Conservation (phyloP, 2,888 invertebrate species). For the Melikaiella ostensackeni region DNA sequence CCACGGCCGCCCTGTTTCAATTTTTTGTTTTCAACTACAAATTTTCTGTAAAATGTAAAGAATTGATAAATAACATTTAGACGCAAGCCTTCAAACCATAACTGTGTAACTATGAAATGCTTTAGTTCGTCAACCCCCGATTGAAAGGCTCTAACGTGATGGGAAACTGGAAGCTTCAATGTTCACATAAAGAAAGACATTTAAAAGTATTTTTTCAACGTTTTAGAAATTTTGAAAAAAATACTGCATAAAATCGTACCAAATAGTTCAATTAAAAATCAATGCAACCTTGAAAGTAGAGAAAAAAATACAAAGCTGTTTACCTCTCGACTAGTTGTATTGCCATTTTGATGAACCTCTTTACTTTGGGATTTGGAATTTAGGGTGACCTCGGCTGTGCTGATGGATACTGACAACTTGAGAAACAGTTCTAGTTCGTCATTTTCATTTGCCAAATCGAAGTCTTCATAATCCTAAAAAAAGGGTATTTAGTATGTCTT, state of each 20-base stretch:
- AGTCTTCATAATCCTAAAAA: slow-evolving; percentile 93
- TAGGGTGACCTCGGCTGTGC: slow-evolving; percentile 76
- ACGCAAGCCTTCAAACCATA: not conserved
- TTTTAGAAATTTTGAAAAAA: no score
- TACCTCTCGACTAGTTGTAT: slow-evolving; percentile 76
- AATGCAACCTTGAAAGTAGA: not conserved
- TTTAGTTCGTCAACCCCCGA: no score
- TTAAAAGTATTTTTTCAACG: no score
- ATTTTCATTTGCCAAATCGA: slow-evolving; percentile 94
- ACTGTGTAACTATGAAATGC: not conserved
- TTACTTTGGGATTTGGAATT: slow-evolving; percentile 67
- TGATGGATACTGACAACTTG: slow-evolving; percentile 83
- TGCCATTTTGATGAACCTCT: slow-evolving; percentile 73
- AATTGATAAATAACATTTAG: not conserved
- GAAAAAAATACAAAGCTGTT: slow-evolving; percentile 6
- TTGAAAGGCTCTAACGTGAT: no score
- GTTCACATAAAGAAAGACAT: no score
- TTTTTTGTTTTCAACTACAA: no score
- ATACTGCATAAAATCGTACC: no score
- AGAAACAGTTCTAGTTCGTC: slow-evolving; percentile 93
- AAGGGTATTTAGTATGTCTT: not conserved
- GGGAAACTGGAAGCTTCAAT: no score
- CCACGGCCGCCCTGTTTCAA: no score
- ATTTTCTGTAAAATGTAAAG: not conserved
- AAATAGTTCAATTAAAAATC: not conserved